Evolutionary conservation across 2,797 vertebrate species (phyloP).

Genomic region (Pipistrellus kuhlii): DNA sequence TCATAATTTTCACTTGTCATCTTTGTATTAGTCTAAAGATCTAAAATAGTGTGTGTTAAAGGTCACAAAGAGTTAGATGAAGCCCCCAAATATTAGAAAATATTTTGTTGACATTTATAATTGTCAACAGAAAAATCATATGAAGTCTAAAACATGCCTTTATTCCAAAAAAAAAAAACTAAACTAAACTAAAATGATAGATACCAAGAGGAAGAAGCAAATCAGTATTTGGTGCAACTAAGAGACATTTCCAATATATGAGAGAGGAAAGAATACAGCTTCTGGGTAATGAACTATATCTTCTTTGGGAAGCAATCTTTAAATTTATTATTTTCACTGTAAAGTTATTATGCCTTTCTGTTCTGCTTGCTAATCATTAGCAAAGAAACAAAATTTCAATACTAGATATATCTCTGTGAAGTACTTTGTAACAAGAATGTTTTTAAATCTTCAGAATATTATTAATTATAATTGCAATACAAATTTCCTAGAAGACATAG

Average conservation of each 20-base stretch:
- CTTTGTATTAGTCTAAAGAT: constrained; percentile 29
- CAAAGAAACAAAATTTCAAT: constrained; percentile 43
- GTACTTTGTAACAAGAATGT: constrained; percentile 11
- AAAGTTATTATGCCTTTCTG: constrained; percentile 56
- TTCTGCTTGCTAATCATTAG: constrained; percentile 17
- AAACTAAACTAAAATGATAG: constrained; percentile 68
- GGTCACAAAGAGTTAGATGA: neutral
- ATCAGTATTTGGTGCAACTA: constrained; percentile 74
- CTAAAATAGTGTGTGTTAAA: constrained; percentile 3
- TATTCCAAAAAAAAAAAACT: constrained; percentile 69
- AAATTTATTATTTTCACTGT: constrained; percentile 80
- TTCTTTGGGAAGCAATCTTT: constrained; percentile 51
- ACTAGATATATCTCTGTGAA: constrained; percentile 20
- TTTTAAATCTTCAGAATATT: constrained; percentile 8
- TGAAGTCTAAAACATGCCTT: constrained; percentile 64
- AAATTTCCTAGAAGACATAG: constrained; percentile 28
- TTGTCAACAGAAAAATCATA: constrained; percentile 70
- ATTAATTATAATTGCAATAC: constrained; percentile 33
- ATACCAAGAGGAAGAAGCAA: constrained; percentile 82
- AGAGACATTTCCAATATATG: constrained; percentile 76
- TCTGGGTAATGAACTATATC: constrained; percentile 67
- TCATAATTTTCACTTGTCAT: constrained; percentile 39
- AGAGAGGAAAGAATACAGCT: constrained; percentile 79
- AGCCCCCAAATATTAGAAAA: constrained; percentile 10
- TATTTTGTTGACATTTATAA: neutral